Evolutionary conservation across 2,113 vertebrate genomes (phyloP).

Genomic region (Brachyistius frenatus): DNA sequence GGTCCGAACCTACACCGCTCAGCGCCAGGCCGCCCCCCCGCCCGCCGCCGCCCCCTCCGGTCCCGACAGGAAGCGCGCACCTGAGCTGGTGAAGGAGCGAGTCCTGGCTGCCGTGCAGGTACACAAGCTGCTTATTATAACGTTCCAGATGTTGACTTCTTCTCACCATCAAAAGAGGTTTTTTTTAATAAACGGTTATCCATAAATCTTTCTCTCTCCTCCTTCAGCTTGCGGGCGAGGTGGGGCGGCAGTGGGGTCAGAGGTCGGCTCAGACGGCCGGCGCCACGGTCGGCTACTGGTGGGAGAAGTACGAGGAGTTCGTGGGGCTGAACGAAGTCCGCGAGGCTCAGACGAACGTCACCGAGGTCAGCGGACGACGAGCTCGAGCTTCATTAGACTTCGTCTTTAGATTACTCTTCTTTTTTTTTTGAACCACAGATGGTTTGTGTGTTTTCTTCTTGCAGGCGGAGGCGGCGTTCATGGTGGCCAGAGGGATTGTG

Average conservation of each 20-base stretch:
- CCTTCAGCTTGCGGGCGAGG: conserved; percentile 76
- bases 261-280: conserved; percentile 77
- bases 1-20: conserved; percentile 83
- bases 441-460: neutral
- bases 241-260: conserved; percentile 85
- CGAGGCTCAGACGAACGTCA: conserved; percentile 92
- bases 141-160: no score
- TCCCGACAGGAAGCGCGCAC: conserved; percentile 37
- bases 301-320: conserved; percentile 95
- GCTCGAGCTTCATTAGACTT: no score
- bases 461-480: conserved; percentile 94
- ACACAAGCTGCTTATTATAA: neutral
- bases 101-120: conserved; percentile 62
- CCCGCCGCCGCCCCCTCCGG: conserved; percentile 66
- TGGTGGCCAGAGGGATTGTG: conserved; percentile 94
- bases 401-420: no score
- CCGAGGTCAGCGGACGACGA: conserved; percentile 86
- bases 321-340: conserved; percentile 94
- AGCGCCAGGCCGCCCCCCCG: conserved; percentile 56
- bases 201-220: conserved; percentile 32
- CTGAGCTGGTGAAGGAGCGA: conserved; percentile 67
- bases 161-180: no score
- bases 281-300: conserved; percentile 87
- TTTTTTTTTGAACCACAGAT: neutral
- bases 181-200: no score